A percentile compares a stretch with the other conserved stretches of the same genome.
Conservation (phyloP, 1,140 invertebrate genomes). For the Heliothis virescens region DNA sequence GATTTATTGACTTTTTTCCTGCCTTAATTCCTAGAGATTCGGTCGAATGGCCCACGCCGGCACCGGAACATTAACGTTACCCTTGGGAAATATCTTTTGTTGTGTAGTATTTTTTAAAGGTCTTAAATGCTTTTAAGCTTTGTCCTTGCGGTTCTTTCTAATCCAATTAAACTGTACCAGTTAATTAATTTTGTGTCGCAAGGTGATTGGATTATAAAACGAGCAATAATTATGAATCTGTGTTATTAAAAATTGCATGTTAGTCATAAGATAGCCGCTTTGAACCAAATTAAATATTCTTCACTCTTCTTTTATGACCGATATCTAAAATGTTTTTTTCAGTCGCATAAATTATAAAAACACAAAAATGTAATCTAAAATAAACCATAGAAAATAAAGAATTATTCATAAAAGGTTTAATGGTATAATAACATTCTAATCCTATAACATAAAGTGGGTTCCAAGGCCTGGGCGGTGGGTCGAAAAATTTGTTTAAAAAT, state of each 20-base stretch:
- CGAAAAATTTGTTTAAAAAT: slow-evolving; percentile 82
- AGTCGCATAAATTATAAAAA: background rate
- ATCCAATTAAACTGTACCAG: slow-evolving; percentile 24
- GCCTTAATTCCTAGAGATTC: slow-evolving; percentile 83
- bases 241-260: too few species aligned
- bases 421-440: slow-evolving; percentile 74
- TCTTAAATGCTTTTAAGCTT: slow-evolving; percentile 62
- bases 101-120: slow-evolving; percentile 78
- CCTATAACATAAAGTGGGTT: slow-evolving; percentile 77
- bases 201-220: background rate
- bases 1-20: slow-evolving; percentile 83
- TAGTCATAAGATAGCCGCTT: too few species aligned
- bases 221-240: too few species aligned
- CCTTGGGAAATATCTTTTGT: slow-evolving; percentile 80
- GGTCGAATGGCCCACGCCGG: slow-evolving; percentile 79
- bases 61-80: slow-evolving; percentile 81
- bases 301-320: too few species aligned
- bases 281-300: too few species aligned
- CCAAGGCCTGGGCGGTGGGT: slow-evolving; percentile 62
- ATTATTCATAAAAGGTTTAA: slow-evolving; percentile 73
- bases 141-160: slow-evolving; percentile 52
- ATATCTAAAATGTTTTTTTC: background rate
- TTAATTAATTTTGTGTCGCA: background rate
- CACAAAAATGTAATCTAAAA: slow-evolving; percentile 17
- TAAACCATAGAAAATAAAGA: slow-evolving; percentile 49